Percentiles rank a stretch among this genome's conserved stretches.
Conservation (phyloP, 1,140 invertebrate species). For the Sinonovacula constricta region DNA sequence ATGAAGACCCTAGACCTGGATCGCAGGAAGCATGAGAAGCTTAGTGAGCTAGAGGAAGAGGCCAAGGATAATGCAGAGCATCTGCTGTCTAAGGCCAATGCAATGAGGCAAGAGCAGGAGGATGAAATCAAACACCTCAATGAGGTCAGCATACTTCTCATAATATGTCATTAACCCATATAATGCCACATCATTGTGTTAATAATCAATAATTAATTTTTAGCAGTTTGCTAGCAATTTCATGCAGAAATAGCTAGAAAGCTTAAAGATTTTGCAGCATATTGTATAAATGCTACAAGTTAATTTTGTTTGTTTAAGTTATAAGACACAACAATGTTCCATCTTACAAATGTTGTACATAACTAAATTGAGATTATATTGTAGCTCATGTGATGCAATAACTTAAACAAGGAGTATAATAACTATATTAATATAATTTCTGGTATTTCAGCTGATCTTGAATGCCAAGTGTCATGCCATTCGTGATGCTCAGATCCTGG, state of each 20-base stretch:
- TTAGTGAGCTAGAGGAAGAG: constrained; percentile 78
- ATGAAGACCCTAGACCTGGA: constrained; percentile 77
- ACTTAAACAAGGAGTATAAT: no score
- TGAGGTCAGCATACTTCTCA: no score
- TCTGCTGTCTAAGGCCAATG: constrained; percentile 76
- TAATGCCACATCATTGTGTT: no score
- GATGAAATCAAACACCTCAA: constrained; percentile 79
- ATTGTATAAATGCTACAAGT: no score
- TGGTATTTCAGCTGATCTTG: constrained; percentile 76
- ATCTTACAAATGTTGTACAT: neutral
- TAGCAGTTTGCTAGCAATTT: no score
- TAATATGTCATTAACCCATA: no score
- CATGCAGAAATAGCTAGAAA: no score
- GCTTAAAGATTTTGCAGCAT: no score
- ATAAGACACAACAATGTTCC: no score
- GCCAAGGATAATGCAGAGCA: constrained; percentile 77
- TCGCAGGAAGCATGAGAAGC: constrained; percentile 74
- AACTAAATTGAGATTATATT: neutral
- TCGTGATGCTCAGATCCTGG: constrained; percentile 78
- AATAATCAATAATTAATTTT: no score
- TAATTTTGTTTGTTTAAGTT: no score
- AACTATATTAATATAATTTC: constrained; percentile 7
- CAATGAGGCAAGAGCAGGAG: constrained; percentile 78
- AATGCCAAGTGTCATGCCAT: constrained; percentile 80
- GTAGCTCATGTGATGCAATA: neutral